Evolutionary conservation across 37 sponge, comb jelly and placozoan genomes (phyloP).

Genomic region (Sycon ciliatum): DNA sequence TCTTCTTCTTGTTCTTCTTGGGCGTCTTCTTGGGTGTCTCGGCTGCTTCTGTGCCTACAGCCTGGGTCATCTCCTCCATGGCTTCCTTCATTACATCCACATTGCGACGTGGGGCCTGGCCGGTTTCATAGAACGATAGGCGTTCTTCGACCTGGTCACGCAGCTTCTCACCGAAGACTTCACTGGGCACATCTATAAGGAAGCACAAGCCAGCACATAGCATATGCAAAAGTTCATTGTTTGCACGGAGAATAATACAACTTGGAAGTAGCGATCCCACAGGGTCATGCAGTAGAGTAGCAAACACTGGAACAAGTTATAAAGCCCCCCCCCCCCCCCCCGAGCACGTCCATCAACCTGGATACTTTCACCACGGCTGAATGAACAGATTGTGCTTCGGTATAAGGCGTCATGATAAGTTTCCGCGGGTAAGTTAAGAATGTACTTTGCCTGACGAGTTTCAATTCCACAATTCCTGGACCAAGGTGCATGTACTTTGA

Average conservation of each 20-base stretch:
- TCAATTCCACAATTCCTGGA: no score
- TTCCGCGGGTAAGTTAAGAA: no score
- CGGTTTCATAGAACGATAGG: constrained; percentile 87
- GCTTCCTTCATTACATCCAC: constrained; percentile 93
- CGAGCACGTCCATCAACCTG: no score
- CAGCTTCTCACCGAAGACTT: constrained; percentile 81
- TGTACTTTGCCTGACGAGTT: no score
- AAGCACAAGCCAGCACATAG: background rate
- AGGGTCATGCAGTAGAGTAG: background rate
- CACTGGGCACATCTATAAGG: constrained; percentile 58
- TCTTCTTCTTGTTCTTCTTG: constrained; percentile 31
- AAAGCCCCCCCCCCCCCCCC: no score
- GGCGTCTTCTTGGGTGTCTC: background rate
- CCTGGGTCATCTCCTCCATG: constrained; percentile 44
- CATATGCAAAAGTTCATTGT: background rate
- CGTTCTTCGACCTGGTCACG: constrained; percentile 92
- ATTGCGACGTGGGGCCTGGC: constrained; percentile 76
- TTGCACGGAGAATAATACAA: no score
- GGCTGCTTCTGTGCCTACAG: background rate
- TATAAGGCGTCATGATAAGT: no score
- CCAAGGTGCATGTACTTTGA: no score
- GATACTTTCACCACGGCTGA: no score
- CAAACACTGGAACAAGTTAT: no score
- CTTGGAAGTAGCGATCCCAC: no score
- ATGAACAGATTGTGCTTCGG: no score